Percentiles rank a stretch among this genome's conserved stretches.
Conservation (phyloP, 2,888 invertebrate genomes). For the Xestia ashworthii region DNA sequence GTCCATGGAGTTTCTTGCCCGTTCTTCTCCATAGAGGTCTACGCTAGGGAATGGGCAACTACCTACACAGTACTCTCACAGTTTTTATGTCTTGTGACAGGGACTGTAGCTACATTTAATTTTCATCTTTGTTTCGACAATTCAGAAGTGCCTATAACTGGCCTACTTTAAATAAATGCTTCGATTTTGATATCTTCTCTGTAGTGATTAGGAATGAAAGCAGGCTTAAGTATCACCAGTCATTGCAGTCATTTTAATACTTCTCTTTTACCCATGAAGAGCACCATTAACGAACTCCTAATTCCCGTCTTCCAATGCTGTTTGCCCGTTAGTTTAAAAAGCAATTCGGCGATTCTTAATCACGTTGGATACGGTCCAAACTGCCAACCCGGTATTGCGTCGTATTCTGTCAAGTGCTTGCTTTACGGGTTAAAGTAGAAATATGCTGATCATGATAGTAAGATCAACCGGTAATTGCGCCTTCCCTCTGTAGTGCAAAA, state of each 20-base stretch:
- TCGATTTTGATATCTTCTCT: background rate
- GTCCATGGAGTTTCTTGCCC: no score
- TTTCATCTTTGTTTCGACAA: no score
- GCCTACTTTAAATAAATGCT: no score
- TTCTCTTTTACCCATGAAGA: background rate
- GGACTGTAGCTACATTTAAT: no score
- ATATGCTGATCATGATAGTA: background rate
- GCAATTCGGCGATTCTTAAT: slow-evolving; percentile 31
- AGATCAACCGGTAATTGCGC: background rate
- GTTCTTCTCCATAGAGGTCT: no score
- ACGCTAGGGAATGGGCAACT: no score
- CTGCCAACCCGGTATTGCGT: slow-evolving; percentile 32
- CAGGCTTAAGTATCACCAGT: background rate
- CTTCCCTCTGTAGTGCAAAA: background rate
- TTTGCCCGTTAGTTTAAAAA: slow-evolving; percentile 27
- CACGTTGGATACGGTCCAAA: slow-evolving; percentile 32
- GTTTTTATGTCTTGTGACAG: no score
- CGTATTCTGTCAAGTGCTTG: slow-evolving; percentile 25
- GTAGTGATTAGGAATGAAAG: background rate
- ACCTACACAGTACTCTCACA: no score
- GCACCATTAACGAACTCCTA: background rate
- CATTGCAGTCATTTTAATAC: background rate
- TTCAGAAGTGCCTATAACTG: no score
- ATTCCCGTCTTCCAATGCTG: slow-evolving; percentile 2
- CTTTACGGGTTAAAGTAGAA: background rate